Evolutionary conservation across 2,888 invertebrate species (phyloP).

Genomic region (Drosophila barbarae): DNA sequence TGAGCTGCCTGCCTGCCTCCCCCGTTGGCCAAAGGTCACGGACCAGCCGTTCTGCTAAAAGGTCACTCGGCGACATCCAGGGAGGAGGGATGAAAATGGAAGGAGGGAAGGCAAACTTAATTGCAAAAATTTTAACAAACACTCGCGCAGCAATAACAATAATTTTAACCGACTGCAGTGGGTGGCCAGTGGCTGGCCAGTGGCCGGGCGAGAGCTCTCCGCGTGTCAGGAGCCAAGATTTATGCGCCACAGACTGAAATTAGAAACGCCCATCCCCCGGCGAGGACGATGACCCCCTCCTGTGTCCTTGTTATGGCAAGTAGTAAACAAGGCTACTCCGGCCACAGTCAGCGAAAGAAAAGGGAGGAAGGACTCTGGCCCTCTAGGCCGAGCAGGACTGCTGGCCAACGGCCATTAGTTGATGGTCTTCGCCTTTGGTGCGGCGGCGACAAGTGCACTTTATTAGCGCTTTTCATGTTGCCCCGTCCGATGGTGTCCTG

Average conservation of each 20-base stretch:
- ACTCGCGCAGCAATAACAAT: constrained; percentile 61
- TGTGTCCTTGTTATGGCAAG: constrained; percentile 27
- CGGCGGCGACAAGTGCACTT: constrained; percentile 58
- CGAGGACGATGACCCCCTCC: constrained; percentile 21
- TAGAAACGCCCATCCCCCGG: constrained; percentile 48
- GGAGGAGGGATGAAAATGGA: not conserved
- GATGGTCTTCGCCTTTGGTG: constrained; percentile 39
- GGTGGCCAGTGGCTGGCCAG: constrained; percentile 8
- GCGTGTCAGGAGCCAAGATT: constrained; percentile 49
- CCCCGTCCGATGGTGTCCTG: constrained; percentile 27
- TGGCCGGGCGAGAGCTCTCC: constrained; percentile 14
- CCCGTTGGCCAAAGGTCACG: constrained; percentile 48
- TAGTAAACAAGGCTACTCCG: constrained; percentile 40
- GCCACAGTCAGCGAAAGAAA: not conserved
- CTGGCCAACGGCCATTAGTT: constrained; percentile 33
- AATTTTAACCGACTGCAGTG: constrained; percentile 55
- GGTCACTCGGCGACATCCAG: constrained; percentile 57
- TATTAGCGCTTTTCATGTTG: constrained; percentile 59
- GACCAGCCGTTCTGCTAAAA: constrained; percentile 37
- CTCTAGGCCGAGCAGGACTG: not conserved
- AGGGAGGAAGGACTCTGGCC: not conserved
- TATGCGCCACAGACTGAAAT: constrained; percentile 65
- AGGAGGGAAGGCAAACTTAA: constrained; percentile 42
- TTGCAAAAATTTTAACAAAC: constrained; percentile 64
- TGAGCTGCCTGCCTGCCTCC: not conserved